Conservation (phyloP, 1,140 invertebrate genomes). For the Drosophila murphyi region DNA sequence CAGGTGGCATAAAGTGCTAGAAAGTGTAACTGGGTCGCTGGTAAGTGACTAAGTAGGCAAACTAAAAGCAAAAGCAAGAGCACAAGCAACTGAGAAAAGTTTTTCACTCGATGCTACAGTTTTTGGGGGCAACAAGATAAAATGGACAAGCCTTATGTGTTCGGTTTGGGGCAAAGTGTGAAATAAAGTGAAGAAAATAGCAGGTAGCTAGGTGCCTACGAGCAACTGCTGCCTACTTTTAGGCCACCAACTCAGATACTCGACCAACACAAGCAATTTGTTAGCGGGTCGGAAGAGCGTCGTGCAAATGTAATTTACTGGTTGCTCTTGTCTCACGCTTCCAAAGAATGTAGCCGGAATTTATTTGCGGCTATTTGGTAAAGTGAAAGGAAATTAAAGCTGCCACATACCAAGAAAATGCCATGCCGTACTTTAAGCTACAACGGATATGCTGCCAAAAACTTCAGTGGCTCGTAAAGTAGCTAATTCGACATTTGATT, state of each 20-base stretch:
- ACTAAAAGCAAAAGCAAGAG: conserved; percentile 52
- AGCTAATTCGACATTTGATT: conserved; percentile 37
- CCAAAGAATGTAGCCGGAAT: conserved; percentile 53
- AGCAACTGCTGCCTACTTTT: conserved; percentile 52
- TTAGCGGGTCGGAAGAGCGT: conserved; percentile 48
- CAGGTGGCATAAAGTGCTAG: conserved; percentile 26
- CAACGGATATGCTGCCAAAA: not conserved
- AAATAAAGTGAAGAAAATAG: conserved; percentile 67
- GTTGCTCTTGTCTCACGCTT: conserved; percentile 22
- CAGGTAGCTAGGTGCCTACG: conserved; percentile 24
- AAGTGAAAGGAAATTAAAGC: conserved; percentile 56
- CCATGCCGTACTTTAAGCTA: conserved; percentile 26
- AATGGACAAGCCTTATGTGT: conserved; percentile 63
- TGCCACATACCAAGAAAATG: conserved; percentile 20
- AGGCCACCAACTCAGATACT: conserved; percentile 6
- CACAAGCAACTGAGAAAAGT: conserved; percentile 39
- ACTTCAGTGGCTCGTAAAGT: not conserved
- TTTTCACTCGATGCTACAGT: conserved; percentile 47
- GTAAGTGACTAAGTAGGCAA: conserved; percentile 45
- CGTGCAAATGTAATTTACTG: conserved; percentile 64
- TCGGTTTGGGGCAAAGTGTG: conserved; percentile 49
- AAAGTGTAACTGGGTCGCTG: conserved; percentile 60
- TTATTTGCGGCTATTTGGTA: conserved; percentile 65
- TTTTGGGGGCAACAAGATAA: conserved; percentile 51
- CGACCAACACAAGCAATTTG: conserved; percentile 53